phyloP scores from a whole-genome alignment of 2,113 vertebrate genomes.

The Nothobranchius furzeri region DNA sequence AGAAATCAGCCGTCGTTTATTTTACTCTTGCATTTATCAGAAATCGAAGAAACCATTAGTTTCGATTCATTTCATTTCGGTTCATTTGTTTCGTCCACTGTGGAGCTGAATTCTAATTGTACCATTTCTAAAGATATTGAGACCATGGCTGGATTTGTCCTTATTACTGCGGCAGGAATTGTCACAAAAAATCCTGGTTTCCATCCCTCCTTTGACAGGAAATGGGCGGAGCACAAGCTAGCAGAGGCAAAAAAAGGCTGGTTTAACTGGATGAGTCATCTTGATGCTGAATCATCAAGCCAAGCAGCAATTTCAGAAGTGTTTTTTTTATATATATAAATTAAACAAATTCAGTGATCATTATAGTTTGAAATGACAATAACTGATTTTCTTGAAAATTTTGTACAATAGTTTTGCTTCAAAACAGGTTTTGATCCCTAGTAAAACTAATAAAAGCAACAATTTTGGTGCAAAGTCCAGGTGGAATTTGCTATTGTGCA shows the following conservation, averaged over 20 bases:
- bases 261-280: conserved; percentile 1
- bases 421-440: too few species aligned
- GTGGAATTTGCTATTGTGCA: background rate
- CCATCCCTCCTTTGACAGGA: conserved; percentile 27
- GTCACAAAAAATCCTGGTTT: conserved; percentile 22
- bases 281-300: conserved; percentile 3
- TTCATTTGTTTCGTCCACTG: background rate
- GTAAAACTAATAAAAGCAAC: too few species aligned
- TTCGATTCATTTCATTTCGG: conserved; percentile 23
- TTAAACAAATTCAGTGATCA: conserved; percentile 3
- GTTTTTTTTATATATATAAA: background rate
- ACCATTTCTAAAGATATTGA: conserved; percentile 31
- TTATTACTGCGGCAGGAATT: conserved; percentile 17
- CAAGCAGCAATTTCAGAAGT: conserved; percentile 21
- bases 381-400: too few species aligned
- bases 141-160: conserved; percentile 30
- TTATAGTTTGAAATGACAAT: too few species aligned
- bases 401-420: background rate
- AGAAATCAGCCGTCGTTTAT: background rate
- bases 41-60: conserved; percentile 4
- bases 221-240: conserved; percentile 29
- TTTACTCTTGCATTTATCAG: conserved; percentile 5
- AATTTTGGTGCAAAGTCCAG: too few species aligned
- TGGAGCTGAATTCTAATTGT: conserved; percentile 14
- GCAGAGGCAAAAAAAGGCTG: background rate